These are phyloP conservation scores for Dendrolimus kikuchii DNA, from an alignment of 1,140 invertebrate genomes.

Conservation along the genomic window DNA sequence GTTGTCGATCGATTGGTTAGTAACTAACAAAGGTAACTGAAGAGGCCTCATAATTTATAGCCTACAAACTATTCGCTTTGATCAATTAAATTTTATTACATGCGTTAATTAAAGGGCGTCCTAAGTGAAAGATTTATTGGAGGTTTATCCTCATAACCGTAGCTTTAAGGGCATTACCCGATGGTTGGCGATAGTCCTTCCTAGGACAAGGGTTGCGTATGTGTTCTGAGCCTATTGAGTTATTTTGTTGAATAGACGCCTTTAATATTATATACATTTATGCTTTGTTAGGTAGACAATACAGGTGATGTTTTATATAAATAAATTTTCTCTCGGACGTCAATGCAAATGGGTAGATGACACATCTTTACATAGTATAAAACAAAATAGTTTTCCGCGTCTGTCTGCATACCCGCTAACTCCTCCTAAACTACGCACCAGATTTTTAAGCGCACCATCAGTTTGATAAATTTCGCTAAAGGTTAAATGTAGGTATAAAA, in stretches of 20 bases:
- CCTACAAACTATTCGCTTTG: constrained; percentile 45
- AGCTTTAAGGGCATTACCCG: constrained; percentile 57
- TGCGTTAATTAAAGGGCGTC: constrained; percentile 61
- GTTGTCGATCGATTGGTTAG: not conserved
- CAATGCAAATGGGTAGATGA: too few species aligned
- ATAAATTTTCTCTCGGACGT: too few species aligned
- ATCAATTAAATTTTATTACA: constrained; percentile 70
- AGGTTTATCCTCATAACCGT: constrained; percentile 67
- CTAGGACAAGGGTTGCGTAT: constrained; percentile 19
- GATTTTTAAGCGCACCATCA: too few species aligned
- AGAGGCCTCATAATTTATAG: constrained; percentile 33
- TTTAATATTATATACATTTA: constrained; percentile 6
- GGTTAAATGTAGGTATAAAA: too few species aligned
- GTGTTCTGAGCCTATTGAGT: constrained; percentile 21
- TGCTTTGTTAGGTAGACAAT: not conserved
- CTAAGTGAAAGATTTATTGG: constrained; percentile 68
- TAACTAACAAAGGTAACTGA: constrained; percentile 19
- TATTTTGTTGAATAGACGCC: constrained; percentile 7
- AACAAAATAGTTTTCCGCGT: too few species aligned
- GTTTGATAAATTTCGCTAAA: too few species aligned
- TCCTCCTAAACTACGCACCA: too few species aligned
- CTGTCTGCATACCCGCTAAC: too few species aligned
- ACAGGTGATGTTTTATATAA: too few species aligned
- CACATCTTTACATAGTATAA: too few species aligned
- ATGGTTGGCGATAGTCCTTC: constrained; percentile 27